Percentiles rank a stretch among this genome's conserved stretches.
Evolutionary conservation across 2,888 invertebrate genomes (phyloP).

Genomic region (Drosophila cyrtoloma): DNA sequence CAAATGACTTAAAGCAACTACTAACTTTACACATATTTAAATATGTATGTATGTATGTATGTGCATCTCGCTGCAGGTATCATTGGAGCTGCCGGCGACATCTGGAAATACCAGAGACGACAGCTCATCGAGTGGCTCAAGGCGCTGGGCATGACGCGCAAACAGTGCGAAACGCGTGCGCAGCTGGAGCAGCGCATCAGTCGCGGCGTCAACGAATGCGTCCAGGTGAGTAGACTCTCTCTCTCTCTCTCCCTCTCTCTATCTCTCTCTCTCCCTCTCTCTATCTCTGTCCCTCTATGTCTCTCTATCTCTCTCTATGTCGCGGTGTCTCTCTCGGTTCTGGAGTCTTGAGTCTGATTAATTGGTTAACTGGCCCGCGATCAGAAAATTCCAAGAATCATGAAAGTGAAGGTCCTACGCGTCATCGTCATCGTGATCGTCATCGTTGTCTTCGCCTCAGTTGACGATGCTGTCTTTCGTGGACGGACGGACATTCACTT

Average conservation of each 20-base stretch:
- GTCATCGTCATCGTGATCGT: constrained; percentile 40
- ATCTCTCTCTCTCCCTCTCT: background rate
- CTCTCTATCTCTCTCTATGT: background rate
- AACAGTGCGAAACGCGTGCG: constrained; percentile 87
- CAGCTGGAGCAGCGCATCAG: constrained; percentile 89
- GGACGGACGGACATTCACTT: constrained; percentile 57
- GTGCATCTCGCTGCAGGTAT: constrained; percentile 87
- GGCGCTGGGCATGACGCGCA: constrained; percentile 90
- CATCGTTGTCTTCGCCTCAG: constrained; percentile 4
- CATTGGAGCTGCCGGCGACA: constrained; percentile 92
- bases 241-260: background rate
- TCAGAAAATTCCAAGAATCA: constrained; percentile 62
- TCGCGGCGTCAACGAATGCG: constrained; percentile 87
- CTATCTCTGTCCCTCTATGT: background rate
- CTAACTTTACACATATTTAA: background rate
- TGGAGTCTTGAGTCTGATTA: constrained; percentile 37
- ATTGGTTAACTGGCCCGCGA: constrained; percentile 43
- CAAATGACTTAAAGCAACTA: constrained; percentile 63
- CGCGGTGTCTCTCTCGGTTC: constrained; percentile 3
- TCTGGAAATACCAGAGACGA: constrained; percentile 94
- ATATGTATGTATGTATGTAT: background rate
- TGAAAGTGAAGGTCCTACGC: constrained; percentile 69
- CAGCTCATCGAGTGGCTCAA: constrained; percentile 90
- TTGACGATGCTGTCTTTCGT: constrained; percentile 18
- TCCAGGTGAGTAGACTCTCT: constrained; percentile 83